Evolutionary conservation across 2,113 vertebrate genomes (phyloP).

Genomic region (Mystacornis crossleyi): DNA sequence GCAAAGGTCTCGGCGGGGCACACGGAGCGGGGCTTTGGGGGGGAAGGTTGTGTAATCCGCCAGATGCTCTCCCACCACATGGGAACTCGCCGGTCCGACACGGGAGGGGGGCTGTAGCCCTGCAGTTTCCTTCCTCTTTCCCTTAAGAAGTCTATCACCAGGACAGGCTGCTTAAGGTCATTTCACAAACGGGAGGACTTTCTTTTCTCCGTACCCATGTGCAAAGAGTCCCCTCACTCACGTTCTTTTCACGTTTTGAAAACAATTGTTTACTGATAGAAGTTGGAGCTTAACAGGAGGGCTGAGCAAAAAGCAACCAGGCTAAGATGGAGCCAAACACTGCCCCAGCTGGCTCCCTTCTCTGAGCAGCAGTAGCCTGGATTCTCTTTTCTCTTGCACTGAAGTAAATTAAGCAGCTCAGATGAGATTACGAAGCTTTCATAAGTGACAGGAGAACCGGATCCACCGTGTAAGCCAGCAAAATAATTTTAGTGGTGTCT

Average conservation of each 20-base stretch:
- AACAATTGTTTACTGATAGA: background rate
- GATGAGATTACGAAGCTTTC: background rate
- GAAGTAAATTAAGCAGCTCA: background rate
- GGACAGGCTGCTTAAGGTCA: background rate
- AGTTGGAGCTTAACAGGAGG: background rate
- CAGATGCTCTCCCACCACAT: constrained; percentile 33
- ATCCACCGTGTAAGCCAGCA: background rate
- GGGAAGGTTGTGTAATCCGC: background rate
- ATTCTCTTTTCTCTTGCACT: background rate
- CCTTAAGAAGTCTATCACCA: background rate
- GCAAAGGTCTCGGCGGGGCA: background rate
- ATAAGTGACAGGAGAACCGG: background rate
- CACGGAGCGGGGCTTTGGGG: background rate
- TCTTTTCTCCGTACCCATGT: background rate
- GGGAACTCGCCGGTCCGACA: background rate
- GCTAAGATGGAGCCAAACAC: background rate
- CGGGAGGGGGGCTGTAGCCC: background rate
- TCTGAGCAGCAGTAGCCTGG: background rate
- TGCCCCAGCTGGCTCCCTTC: background rate
- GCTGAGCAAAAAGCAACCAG: background rate
- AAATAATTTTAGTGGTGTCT: background rate
- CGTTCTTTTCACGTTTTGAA: background rate
- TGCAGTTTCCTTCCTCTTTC: constrained; percentile 61
- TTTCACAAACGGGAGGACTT: background rate
- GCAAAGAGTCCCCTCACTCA: background rate